A percentile compares a stretch with the other conserved stretches of the same genome.
These are phyloP conservation scores for Alces alces DNA, from an alignment of 2,113 vertebrate genomes.

Conservation along the genomic window DNA sequence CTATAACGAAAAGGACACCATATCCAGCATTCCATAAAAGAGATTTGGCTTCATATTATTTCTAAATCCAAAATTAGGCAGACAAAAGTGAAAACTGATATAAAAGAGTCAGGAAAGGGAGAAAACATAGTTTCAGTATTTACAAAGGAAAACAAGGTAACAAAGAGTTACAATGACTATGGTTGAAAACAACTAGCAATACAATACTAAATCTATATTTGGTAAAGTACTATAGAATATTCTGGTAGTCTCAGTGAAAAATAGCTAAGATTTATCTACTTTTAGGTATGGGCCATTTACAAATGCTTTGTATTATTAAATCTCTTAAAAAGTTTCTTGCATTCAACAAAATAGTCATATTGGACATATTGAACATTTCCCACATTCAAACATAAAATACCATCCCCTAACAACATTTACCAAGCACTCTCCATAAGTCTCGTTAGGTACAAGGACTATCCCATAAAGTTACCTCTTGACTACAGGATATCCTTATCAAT, in stretches of 20 bases:
- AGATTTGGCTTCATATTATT: not conserved
- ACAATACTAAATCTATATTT: not conserved
- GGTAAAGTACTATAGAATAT: slow-evolving; percentile 13
- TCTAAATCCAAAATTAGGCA: slow-evolving; percentile 21
- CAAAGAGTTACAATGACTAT: not conserved
- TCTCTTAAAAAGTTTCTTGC: not conserved
- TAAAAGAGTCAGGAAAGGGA: not conserved
- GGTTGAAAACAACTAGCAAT: not conserved
- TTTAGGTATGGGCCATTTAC: not conserved
- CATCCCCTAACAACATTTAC: not conserved
- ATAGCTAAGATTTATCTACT: slow-evolving; percentile 24
- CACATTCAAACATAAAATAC: slow-evolving; percentile 5
- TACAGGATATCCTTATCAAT: not conserved
- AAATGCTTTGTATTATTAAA: not conserved
- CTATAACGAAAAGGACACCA: slow-evolving; percentile 15
- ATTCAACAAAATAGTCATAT: not conserved
- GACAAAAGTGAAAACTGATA: not conserved
- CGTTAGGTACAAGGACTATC: not conserved
- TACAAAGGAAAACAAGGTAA: slow-evolving; percentile 20
- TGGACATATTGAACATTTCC: not conserved
- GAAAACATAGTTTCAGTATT: not conserved
- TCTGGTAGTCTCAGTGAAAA: slow-evolving; percentile 22
- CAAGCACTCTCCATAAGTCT: not conserved
- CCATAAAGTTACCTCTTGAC: not conserved
- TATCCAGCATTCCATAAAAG: not conserved